Conservation (phyloP, 2,797 vertebrate genomes). For the Graptemys geographica region DNA sequence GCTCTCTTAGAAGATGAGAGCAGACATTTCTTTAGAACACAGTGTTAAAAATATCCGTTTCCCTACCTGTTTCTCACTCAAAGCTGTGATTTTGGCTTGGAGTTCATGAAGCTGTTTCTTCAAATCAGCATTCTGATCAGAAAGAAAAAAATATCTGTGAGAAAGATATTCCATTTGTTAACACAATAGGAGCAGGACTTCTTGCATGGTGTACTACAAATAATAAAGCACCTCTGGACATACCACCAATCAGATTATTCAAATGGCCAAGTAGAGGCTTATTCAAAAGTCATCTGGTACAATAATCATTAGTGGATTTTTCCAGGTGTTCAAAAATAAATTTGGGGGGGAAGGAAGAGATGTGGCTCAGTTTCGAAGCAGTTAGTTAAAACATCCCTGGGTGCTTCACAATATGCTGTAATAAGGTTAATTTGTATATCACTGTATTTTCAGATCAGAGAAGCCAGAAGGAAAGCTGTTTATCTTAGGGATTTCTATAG, state of each 20-base stretch:
- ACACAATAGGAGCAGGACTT: conserved; percentile 75
- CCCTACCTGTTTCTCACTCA: conserved; percentile 98
- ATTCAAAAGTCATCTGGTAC: conserved; percentile 5
- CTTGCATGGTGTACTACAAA: conserved; percentile 64
- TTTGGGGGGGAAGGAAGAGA: background rate
- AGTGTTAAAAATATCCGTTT: conserved; percentile 75
- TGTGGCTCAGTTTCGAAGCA: conserved; percentile 27
- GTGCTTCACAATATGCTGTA: conserved; percentile 14
- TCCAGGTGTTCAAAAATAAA: conserved; percentile 29
- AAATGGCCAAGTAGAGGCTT: conserved; percentile 61
- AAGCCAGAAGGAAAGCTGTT: background rate
- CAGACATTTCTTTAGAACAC: conserved; percentile 75
- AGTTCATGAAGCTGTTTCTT: conserved; percentile 99
- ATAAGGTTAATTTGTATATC: conserved; percentile 19
- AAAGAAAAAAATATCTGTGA: conserved; percentile 85
- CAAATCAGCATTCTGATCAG: conserved; percentile 95
- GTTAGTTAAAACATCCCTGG: conserved; percentile 59
- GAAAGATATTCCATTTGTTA: conserved; percentile 83
- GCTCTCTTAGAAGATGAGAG: conserved; percentile 72
- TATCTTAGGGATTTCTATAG: background rate
- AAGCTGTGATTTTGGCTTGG: conserved; percentile 98
- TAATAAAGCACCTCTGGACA: conserved; percentile 67
- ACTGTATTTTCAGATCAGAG: conserved; percentile 28
- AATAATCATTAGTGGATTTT: conserved; percentile 6
- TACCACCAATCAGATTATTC: conserved; percentile 59